phyloP scores from a whole-genome alignment of 2,113 vertebrate species.

The Corythoichthys intestinalis region DNA sequence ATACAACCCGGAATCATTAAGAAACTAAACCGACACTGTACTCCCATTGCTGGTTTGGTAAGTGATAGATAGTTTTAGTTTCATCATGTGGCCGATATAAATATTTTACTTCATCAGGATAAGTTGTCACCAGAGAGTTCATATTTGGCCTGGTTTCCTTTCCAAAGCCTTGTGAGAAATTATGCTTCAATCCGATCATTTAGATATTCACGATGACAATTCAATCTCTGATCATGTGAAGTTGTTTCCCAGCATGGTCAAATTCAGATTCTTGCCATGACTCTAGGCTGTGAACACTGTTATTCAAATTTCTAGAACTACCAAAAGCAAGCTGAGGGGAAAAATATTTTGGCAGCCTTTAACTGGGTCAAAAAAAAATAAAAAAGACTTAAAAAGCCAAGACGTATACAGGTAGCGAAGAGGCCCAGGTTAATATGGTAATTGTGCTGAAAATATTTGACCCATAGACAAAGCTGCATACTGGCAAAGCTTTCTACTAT shows the following conservation, averaged over 20 bases:
- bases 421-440: neutral
- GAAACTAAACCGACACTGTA: constrained; percentile 87
- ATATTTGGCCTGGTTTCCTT: neutral
- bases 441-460: constrained; percentile 1
- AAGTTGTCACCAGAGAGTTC: neutral
- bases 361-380: constrained; percentile 17
- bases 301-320: constrained; percentile 36
- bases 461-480: neutral
- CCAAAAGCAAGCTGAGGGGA: constrained; percentile 38
- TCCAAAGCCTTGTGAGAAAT: neutral
- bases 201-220: constrained; percentile 13
- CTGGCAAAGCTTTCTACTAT: no score
- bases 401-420: constrained; percentile 5
- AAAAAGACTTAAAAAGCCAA: neutral
- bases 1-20: constrained; percentile 89
- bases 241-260: constrained; percentile 13
- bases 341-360: constrained; percentile 33
- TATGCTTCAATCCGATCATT: constrained; percentile 2
- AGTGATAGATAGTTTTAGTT: constrained; percentile 38
- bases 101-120: neutral
- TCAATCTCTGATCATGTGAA: constrained; percentile 19
- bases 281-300: constrained; percentile 31
- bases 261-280: constrained; percentile 34
- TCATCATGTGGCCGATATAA: neutral
- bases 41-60: constrained; percentile 95